Evolutionary conservation across 2,113 vertebrate genomes (phyloP).

Genomic region (Pseudolaguvia tuberculata): DNA sequence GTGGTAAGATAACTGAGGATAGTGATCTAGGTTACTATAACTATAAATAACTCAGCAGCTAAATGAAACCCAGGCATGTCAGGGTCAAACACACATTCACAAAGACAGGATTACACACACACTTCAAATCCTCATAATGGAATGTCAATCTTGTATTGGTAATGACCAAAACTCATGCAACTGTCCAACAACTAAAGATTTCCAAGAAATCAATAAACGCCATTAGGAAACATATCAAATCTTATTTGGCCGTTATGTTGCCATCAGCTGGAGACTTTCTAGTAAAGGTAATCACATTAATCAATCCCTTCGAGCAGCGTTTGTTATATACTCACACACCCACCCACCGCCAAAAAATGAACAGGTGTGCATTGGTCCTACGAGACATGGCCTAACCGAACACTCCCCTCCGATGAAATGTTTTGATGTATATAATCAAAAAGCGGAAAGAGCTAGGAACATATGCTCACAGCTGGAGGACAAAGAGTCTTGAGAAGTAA

Average conservation of each 20-base stretch:
- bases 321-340: not conserved
- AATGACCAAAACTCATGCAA: not conserved
- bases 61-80: slow-evolving; percentile 54
- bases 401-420: not conserved
- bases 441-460: not conserved
- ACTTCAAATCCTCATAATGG: slow-evolving; percentile 44
- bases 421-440: not conserved
- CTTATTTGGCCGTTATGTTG: slow-evolving; percentile 27
- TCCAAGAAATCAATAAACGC: slow-evolving; percentile 12
- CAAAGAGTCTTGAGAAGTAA: not conserved
- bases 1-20: slow-evolving; percentile 50
- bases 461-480: not conserved
- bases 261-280: slow-evolving; percentile 15
- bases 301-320: not conserved
- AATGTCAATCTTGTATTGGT: not conserved
- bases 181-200: not conserved
- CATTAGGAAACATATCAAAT: slow-evolving; percentile 25
- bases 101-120: slow-evolving; percentile 44
- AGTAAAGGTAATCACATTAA: slow-evolving; percentile 4
- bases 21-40: slow-evolving; percentile 62
- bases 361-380: not conserved
- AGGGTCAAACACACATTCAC: slow-evolving; percentile 35
- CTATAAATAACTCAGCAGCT: slow-evolving; percentile 68
- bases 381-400: not conserved
- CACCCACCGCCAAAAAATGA: not conserved